A percentile compares a stretch with the other conserved stretches of the same genome.
phyloP scores from a whole-genome alignment of 2,888 invertebrate species.

The Xestia sexstrigata region DNA sequence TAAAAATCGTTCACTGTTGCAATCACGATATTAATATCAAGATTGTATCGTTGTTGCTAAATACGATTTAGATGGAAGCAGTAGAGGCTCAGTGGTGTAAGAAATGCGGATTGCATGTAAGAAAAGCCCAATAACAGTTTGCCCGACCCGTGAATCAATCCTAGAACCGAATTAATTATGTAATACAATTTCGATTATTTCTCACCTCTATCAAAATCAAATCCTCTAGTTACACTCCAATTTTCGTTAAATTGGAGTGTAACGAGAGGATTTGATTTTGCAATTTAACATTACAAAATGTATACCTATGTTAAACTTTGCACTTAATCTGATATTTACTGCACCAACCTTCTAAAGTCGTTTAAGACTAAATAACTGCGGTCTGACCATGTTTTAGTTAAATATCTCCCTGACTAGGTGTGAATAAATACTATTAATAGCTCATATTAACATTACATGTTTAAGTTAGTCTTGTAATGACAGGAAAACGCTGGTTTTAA shows the following conservation, averaged over 20 bases:
- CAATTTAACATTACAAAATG: constrained; percentile 33
- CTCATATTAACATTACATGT: constrained; percentile 50
- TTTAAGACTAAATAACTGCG: constrained; percentile 28
- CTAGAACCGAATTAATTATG: neutral
- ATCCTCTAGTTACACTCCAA: too few species aligned
- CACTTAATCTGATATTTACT: constrained; percentile 53
- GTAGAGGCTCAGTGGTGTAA: neutral
- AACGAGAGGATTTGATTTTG: constrained; percentile 13
- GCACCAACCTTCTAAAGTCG: constrained; percentile 40
- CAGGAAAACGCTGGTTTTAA: constrained; percentile 41
- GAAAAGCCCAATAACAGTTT: neutral
- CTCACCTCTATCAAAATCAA: neutral
- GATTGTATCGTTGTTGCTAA: constrained; percentile 2
- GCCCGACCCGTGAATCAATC: neutral
- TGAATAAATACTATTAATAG: constrained; percentile 62
- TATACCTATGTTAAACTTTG: constrained; percentile 42
- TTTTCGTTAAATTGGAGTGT: constrained; percentile 1
- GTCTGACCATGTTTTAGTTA: constrained; percentile 45
- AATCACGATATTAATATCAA: constrained; percentile 5
- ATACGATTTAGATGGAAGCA: neutral
- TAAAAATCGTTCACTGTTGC: neutral
- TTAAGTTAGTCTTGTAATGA: constrained; percentile 43
- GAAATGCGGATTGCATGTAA: too few species aligned
- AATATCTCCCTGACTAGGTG: constrained; percentile 55
- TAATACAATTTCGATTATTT: neutral